phyloP scores from a whole-genome alignment of 2,113 vertebrate genomes.

The Chiloscyllium plagiosum region DNA sequence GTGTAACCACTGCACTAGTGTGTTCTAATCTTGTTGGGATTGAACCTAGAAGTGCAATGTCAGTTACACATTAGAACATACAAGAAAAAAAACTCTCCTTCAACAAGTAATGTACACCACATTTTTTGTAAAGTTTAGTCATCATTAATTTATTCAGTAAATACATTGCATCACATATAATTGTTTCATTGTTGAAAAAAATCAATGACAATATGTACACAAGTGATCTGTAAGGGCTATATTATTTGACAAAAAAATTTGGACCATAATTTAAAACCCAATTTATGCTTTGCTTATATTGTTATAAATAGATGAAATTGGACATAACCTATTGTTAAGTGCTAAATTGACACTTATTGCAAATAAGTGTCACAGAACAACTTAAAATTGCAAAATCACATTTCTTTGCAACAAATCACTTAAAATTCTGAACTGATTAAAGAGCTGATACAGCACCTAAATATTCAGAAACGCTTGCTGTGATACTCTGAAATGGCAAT shows the following conservation, averaged over 20 bases:
- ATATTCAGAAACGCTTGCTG: background rate
- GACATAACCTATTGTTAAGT: background rate
- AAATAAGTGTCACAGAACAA: background rate
- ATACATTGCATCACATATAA: slow-evolving; percentile 11
- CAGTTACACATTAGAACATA: background rate
- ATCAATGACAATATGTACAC: background rate
- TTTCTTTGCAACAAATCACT: background rate
- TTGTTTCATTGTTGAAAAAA: background rate
- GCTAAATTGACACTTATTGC: background rate
- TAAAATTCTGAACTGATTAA: background rate
- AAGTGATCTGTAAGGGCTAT: background rate
- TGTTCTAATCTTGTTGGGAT: background rate
- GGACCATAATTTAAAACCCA: background rate
- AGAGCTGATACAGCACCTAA: background rate
- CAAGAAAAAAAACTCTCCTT: background rate
- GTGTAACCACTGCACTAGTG: background rate
- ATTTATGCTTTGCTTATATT: background rate
- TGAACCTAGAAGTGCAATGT: background rate
- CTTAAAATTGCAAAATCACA: background rate
- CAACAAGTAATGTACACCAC: background rate
- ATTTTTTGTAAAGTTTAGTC: background rate
- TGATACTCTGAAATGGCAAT: background rate
- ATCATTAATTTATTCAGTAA: slow-evolving; percentile 30
- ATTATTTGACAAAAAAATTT: slow-evolving; percentile 9
- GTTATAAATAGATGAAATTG: background rate